phyloP scores from a whole-genome alignment of 2,113 vertebrate species.

The Camelus bactrianus region DNA sequence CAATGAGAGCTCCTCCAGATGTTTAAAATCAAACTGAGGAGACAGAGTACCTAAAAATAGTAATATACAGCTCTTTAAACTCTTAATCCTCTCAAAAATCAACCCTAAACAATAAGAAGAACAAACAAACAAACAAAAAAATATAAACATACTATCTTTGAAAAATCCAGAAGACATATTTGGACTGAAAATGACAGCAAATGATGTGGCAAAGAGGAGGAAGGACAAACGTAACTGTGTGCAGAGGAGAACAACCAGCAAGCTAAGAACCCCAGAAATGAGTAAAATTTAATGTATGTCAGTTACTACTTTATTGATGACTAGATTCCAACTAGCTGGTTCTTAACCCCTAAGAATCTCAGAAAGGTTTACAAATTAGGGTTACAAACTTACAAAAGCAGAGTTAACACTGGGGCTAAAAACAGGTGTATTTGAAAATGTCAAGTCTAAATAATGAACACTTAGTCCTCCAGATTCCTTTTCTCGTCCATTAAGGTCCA shows the following conservation, averaged over 20 bases:
- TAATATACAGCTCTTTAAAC: not conserved
- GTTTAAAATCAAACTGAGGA: conserved; percentile 18
- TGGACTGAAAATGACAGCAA: not conserved
- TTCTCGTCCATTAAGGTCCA: not conserved
- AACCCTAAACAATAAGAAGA: not conserved
- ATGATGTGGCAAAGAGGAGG: not conserved
- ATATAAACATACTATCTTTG: not conserved
- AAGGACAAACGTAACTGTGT: not conserved
- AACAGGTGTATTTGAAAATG: not conserved
- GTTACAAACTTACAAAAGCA: not conserved
- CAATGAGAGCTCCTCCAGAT: not conserved
- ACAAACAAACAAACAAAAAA: not conserved
- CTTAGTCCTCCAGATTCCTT: not conserved
- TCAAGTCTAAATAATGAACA: not conserved
- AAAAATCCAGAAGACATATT: not conserved
- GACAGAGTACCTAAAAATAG: not conserved
- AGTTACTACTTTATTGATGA: not conserved
- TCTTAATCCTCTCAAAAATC: not conserved
- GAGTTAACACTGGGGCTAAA: not conserved
- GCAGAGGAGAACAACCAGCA: not conserved
- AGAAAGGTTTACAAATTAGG: not conserved
- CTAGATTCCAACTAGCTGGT: not conserved
- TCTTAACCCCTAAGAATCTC: not conserved
- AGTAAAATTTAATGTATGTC: not conserved
- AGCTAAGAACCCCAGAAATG: not conserved